Base-by-base conservation (phyloP, 2,113 vertebrate species). In the Capra hircus region DNA sequence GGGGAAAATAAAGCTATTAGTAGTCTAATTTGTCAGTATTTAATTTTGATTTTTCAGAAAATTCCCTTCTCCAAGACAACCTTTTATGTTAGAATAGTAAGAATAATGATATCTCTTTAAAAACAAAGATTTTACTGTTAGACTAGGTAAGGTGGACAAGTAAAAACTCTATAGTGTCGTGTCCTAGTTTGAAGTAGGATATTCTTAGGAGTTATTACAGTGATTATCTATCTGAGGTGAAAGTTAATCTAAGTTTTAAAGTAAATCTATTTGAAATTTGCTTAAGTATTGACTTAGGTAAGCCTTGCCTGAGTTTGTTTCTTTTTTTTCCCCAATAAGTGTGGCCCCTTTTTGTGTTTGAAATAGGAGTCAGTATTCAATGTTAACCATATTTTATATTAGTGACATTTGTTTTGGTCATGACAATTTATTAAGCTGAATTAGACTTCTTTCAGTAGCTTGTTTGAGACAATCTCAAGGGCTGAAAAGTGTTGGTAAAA, bases 381-480 rank as follows among this genome's bases (percentile, higher is more conserved):
- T 98, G 97, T 98, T 98, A 98, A 94, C 84, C 77, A 96, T 98
- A 97, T 97, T 97, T 96, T 98, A 97, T 93, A 96, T 98, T 94
- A 95, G 33, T 94, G 91, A 96, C 84, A 71, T 83, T 95, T 95
- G 57, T 95, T 97, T 95, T 96, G 98, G 97, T 99, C 96, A 97
- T 99, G 97, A 98, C 97, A 98, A 86, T 97, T 98, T 86, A 77
- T 74, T 67, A 77, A 95, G 74, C 45, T 88, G 48, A 97, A 94
- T 91, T 91, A 80, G 62, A 84, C n/a, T 94, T 98, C 59, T 98
- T 98, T 96, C 93, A 97, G 16, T 98, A 98, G 57, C 96, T 98
- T 43, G 2, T 97, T 98, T 97, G 96, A 97, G 93, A 99, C 98
- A 98, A 98, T 98, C 97, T 94, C 83, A 98, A 98, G 98, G 97